Percentiles rank a stretch among this genome's conserved stretches.
Conservation (phyloP, 1,140 invertebrate genomes). For the Hormaphis cornu region DNA sequence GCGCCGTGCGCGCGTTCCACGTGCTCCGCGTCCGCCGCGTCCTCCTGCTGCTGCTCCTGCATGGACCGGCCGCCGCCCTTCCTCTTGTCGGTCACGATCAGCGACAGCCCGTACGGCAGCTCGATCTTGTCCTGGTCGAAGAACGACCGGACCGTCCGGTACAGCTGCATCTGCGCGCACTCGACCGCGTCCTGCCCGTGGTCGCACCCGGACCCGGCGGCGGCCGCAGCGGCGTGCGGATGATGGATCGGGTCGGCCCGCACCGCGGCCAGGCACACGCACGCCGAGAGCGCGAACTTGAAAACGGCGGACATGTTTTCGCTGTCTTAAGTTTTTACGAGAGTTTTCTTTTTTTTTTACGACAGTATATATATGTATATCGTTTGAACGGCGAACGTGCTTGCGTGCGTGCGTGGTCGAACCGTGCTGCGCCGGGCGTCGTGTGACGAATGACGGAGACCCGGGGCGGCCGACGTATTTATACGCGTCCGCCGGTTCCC, state of each 20-base stretch:
- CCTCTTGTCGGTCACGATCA: conserved; percentile 45
- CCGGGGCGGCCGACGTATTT: conserved; percentile 23
- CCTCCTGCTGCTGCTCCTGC: background rate
- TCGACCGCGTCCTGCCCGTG: conserved; percentile 54
- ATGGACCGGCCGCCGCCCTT: conserved; percentile 35
- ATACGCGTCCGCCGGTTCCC: conserved; percentile 6
- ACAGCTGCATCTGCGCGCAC: conserved; percentile 54
- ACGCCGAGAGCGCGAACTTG: conserved; percentile 23
- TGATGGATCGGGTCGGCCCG: conserved; percentile 36
- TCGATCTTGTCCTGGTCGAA: conserved; percentile 52
- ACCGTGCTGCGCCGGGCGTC: background rate
- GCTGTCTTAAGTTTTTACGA: background rate
- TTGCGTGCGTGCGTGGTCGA: background rate
- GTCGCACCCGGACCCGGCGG: conserved; percentile 35
- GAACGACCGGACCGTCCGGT: conserved; percentile 51
- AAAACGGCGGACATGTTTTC: background rate
- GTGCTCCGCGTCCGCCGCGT: conserved; percentile 44
- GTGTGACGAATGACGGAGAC: conserved; percentile 7
- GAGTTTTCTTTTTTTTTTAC: too few species aligned
- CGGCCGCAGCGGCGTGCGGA: conserved; percentile 21
- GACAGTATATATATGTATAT: background rate
- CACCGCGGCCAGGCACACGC: conserved; percentile 36
- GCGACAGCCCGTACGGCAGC: conserved; percentile 48
- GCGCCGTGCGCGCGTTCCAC: conserved; percentile 46
- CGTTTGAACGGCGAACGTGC: too few species aligned